A percentile compares a stretch with the other conserved stretches of the same genome.
Conservation (phyloP, 2,113 vertebrate genomes). For the Puffinus mauretanicus region DNA sequence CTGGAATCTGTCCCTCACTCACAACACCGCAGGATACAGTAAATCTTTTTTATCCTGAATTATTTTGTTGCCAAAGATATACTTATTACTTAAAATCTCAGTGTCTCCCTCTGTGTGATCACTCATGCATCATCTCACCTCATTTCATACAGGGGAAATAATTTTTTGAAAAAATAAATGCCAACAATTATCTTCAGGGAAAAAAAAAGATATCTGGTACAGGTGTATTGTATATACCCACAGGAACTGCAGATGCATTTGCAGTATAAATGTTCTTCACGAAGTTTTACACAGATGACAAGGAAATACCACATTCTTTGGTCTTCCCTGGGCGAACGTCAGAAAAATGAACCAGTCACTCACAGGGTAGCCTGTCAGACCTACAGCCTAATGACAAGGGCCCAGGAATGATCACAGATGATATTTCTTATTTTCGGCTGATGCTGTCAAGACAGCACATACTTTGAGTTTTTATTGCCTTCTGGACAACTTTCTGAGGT, state of each 20-base stretch:
- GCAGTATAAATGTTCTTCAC: neutral
- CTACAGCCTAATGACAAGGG: neutral
- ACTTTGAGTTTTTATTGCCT: neutral
- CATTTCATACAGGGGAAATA: neutral
- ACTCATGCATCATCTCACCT: neutral
- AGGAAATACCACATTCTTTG: neutral
- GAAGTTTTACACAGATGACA: neutral
- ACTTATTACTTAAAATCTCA: neutral
- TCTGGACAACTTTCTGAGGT: neutral
- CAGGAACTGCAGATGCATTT: neutral
- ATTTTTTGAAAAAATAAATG: neutral
- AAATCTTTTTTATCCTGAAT: neutral
- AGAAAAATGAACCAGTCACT: neutral
- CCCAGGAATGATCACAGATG: neutral
- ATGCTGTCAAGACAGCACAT: neutral
- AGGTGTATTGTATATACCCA: neutral
- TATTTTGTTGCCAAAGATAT: neutral
- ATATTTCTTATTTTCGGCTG: neutral
- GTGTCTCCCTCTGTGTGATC: neutral
- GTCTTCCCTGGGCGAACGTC: neutral
- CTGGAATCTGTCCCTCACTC: neutral
- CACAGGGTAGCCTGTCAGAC: neutral
- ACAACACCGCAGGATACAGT: neutral
- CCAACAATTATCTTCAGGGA: neutral
- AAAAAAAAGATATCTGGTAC: neutral